Percentiles rank a stretch among this genome's conserved stretches.
phyloP scores from a whole-genome alignment of 2,888 invertebrate genomes.

The Pyralis farinalis region DNA sequence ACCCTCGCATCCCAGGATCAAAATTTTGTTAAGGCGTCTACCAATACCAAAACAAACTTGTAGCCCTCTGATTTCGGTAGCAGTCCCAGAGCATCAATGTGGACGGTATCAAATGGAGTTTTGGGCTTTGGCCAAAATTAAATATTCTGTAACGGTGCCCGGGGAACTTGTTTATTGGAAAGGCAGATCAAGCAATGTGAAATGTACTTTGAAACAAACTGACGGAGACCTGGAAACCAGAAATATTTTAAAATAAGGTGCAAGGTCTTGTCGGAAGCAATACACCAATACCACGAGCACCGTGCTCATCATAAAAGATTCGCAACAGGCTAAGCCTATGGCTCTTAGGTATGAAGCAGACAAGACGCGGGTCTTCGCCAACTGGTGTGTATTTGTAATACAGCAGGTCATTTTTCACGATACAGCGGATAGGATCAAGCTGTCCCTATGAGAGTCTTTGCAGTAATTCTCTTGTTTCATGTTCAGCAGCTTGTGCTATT shows the following conservation, averaged over 20 bases:
- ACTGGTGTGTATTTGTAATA: slow-evolving; percentile 10
- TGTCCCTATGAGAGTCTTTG: slow-evolving; percentile 12
- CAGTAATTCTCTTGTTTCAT: slow-evolving; percentile 11
- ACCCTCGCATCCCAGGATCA: too few relatives aligned
- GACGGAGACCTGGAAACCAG: slow-evolving; percentile 9
- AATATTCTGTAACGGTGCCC: slow-evolving; percentile 3
- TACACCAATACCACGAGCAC: too few relatives aligned
- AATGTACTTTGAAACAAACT: slow-evolving; percentile 16
- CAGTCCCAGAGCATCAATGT: slow-evolving; percentile 17
- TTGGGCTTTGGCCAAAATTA: slow-evolving; percentile 5
- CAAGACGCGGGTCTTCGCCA: slow-evolving; percentile 13
- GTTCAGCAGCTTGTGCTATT: slow-evolving; percentile 18
- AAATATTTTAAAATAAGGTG: too few relatives aligned
- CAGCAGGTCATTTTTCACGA: slow-evolving; percentile 6
- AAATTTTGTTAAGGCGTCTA: slow-evolving; percentile 26
- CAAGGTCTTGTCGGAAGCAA: too few relatives aligned
- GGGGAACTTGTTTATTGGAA: slow-evolving; percentile 11
- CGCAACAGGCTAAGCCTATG: slow-evolving; percentile 15
- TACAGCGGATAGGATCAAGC: slow-evolving; percentile 12
- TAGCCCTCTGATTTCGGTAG: slow-evolving; percentile 16
- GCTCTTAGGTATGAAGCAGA: slow-evolving; percentile 20
- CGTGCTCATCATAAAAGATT: slow-evolving; percentile 19
- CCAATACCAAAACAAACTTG: slow-evolving; percentile 16
- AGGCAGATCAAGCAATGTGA: slow-evolving; percentile 20
- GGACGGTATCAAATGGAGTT: slow-evolving; percentile 14